Base-by-base conservation (phyloP, 2,888 invertebrate species). In the Apeira syringaria region DNA sequence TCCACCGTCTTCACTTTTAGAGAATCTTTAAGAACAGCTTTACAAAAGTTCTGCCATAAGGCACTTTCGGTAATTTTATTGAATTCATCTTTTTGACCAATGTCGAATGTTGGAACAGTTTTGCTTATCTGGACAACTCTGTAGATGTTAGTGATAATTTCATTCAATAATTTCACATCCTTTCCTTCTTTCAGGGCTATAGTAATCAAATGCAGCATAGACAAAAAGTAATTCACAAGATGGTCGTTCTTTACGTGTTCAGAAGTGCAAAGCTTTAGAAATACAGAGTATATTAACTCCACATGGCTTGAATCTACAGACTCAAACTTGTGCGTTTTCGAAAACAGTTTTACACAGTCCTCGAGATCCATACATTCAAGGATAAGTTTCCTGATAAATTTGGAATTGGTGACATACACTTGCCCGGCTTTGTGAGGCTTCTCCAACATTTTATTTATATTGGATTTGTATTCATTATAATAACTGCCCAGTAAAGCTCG, bases 381-480 rank as follows among this genome's bases (percentile, higher is more conserved):
- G 24, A 95, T 90, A 29, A 95, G 68, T 53, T 90, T 88, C 5
- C 82, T 80, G 13, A 94, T 86, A n/a, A 92, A 91, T 36, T 80
- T 69, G 42, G 91, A 87, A 66, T 93, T 91, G 39, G 91, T 90
- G 27, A 91, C 79, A 53, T 94, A 93, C 34, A 94, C 91, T 53
- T 92, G 92, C 0, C 93, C 92, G 2, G 92, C 92, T 78, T 94
- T 94, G 48, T 93, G 93, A 0, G 94, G 94, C 63, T 94, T 94
- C 59, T 93, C 92, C 26, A 94, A 75, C 47, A 92, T 85, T 71
- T 93, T 93, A 33, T 85, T 70, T 20, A 96, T 91, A 49, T 93
- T 92, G 0, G 88, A 76, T 70, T 93, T 92, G 53, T 93, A 93
- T 59, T 91, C 87, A 28, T 90, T 79, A 61, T 91, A 94, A 37